Evolutionary conservation across 2,888 invertebrate genomes (phyloP).

Genomic region (Drosophila buzzatii): DNA sequence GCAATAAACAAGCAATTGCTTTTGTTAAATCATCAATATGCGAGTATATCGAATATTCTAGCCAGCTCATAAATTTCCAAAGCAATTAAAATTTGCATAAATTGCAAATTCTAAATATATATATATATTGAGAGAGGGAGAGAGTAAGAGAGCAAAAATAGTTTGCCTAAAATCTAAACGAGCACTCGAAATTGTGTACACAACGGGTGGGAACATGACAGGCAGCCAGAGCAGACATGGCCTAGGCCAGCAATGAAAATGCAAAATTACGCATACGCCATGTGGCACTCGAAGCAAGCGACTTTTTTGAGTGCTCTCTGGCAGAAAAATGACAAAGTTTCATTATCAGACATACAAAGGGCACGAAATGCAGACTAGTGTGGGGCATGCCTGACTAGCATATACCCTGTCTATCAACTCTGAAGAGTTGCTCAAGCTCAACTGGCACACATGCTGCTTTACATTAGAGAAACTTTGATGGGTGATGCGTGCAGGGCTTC

Average conservation of each 20-base stretch:
- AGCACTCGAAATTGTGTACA: conserved; percentile 50
- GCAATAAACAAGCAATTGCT: conserved; percentile 1
- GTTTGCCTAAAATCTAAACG: conserved; percentile 71
- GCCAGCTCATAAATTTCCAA: conserved; percentile 55
- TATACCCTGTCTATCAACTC: neutral
- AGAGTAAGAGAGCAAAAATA: neutral
- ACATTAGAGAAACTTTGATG: neutral
- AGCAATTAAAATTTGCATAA: conserved; percentile 79
- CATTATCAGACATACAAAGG: conserved; percentile 36
- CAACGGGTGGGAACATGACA: conserved; percentile 65
- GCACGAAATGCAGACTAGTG: neutral
- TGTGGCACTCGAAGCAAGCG: conserved; percentile 50
- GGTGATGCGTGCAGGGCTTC: too few species aligned
- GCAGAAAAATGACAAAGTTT: conserved; percentile 57
- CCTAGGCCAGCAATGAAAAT: conserved; percentile 35
- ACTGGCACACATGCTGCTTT: neutral
- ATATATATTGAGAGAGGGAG: neutral
- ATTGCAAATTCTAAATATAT: conserved; percentile 56
- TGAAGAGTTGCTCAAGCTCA: neutral
- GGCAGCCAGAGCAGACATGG: conserved; percentile 8
- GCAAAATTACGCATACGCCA: conserved; percentile 69
- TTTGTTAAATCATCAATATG: conserved; percentile 1
- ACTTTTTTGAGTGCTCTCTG: conserved; percentile 60
- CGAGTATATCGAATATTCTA: neutral
- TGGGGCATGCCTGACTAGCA: neutral